Evolutionary conservation across 1,140 invertebrate genomes (phyloP), one percentile per base, ranked within the genome.

Genomic region (Drosophila neocordata): DNA sequence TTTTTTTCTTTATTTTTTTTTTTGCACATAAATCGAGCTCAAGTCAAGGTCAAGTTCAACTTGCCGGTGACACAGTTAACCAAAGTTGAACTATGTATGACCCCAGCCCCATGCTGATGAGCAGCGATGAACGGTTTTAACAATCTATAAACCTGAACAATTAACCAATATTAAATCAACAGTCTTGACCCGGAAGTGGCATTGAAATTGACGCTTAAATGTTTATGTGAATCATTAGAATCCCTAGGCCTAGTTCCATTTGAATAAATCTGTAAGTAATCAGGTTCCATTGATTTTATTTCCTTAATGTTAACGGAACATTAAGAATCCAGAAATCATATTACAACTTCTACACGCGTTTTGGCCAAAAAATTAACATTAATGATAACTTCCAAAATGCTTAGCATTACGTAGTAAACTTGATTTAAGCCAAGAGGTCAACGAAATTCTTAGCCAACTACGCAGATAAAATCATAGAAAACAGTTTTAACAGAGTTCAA

Each of bases 61-160:
- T 79, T 48, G 76, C 83, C 83, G 83, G 79, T 88, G 83, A 88
- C 83, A 88, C 83, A 88, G 69, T 88, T 88, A 79, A 31, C 31
- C 62, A 59, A 59, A 64, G 58, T 69, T 72, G 61, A 77, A 71
- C 83, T 61, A 35, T 41, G 44, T 15, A 20, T 88, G 83, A 87
- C 82, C 83, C 71, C 83, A 87, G 78, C 76, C 75, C 41, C 41
- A 48, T 48, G 41, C 9, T 48, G 41, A 48, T 56, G 66, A 57
- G 67, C 62, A 20, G 34, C 34, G 51, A 61, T 27, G 41, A 73
- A 48, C 44, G 60, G 56, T 31, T 35, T 20, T 38, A 41, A 48
- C 37, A 74, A 41, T 64, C 12, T 31, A 38, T 24, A 56, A 24
- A 35, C 12, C 51, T 53, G 73, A 59, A 62, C 69, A 70, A 31